These are phyloP conservation scores for Aegithalos caudatus DNA, from an alignment of 2,113 vertebrate genomes.

Conservation along the genomic window DNA sequence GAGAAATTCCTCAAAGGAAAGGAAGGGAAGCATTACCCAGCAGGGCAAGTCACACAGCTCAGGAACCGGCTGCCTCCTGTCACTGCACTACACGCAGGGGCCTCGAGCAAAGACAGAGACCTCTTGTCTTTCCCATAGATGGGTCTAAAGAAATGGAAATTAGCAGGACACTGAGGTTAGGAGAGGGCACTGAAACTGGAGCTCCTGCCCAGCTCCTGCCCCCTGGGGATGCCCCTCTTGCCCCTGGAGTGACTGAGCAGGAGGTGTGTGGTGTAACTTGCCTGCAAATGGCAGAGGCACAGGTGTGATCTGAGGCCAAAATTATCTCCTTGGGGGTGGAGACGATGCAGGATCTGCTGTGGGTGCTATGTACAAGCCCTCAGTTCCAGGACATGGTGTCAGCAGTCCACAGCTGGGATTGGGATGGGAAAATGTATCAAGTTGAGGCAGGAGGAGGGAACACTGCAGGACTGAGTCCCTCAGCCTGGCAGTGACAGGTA, in stretches of 20 bases:
- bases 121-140: neutral
- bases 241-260: neutral
- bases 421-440: neutral
- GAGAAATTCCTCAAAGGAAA: neutral
- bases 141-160: neutral
- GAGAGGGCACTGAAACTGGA: neutral
- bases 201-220: neutral
- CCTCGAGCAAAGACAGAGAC: accelerated
- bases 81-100: accelerated
- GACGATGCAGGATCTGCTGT: neutral
- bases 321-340: too few relatives aligned
- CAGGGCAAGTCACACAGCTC: neutral
- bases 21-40: neutral
- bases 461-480: neutral
- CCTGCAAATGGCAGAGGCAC: accelerated
- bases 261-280: neutral
- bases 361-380: neutral
- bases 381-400: neutral
- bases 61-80: neutral
- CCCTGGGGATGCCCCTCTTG: neutral
- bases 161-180: neutral
- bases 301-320: neutral
- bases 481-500: neutral
- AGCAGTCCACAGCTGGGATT: neutral
- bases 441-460: neutral